These are phyloP conservation scores for Drosophila subobscura DNA, from an alignment of 1,140 invertebrate species.

Conservation along the genomic window DNA sequence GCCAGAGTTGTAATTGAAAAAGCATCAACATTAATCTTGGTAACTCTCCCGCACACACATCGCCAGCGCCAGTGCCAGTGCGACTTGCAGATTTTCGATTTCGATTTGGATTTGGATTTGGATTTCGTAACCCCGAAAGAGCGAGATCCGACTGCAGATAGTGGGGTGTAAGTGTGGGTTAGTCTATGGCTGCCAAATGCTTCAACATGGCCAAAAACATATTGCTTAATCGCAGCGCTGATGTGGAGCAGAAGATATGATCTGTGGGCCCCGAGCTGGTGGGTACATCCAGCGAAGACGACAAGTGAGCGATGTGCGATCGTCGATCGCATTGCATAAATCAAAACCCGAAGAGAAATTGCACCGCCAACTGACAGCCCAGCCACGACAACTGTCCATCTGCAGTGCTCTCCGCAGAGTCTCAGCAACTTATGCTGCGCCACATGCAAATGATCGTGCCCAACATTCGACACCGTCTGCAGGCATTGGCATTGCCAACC, in stretches of 20 bases:
- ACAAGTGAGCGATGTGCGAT: constrained; percentile 73
- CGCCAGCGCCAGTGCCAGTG: constrained; percentile 40
- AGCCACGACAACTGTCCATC: constrained; percentile 78
- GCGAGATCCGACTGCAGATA: constrained; percentile 38
- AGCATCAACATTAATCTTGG: constrained; percentile 84
- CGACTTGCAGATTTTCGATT: constrained; percentile 40
- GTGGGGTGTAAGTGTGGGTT: constrained; percentile 69
- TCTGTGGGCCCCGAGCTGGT: constrained; percentile 9
- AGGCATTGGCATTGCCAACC: constrained; percentile 54
- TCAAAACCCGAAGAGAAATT: constrained; percentile 72
- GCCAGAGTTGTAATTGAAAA: constrained; percentile 83
- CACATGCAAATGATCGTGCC: constrained; percentile 76
- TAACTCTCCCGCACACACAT: constrained; percentile 68
- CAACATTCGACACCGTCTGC: constrained; percentile 64
- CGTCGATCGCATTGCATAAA: constrained; percentile 70
- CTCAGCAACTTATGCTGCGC: constrained; percentile 54
- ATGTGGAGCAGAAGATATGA: constrained; percentile 62
- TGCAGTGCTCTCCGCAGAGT: constrained; percentile 7
- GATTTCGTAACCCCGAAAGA: constrained; percentile 37
- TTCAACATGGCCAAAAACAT: constrained; percentile 54
- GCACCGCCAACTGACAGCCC: constrained; percentile 54
- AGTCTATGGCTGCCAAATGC: constrained; percentile 35
- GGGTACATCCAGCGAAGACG: constrained; percentile 25
- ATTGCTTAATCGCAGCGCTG: constrained; percentile 69
- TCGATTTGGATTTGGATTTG: constrained; percentile 52